Evolutionary conservation across 2,888 invertebrate species (phyloP).

Genomic region (Cheilosia vernalis): DNA sequence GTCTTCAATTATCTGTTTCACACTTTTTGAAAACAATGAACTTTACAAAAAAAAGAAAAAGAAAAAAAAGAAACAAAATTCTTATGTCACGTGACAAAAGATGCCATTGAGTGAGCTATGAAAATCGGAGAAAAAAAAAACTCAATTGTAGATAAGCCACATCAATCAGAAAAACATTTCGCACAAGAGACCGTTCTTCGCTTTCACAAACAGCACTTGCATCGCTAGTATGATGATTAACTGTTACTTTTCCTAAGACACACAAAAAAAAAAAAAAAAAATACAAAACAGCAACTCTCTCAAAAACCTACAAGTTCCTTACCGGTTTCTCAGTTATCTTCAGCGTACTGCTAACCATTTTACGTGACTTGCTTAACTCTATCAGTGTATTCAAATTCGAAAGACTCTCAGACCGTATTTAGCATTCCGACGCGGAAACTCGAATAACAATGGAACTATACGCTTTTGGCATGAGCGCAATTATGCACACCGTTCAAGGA

Average conservation of each 20-base stretch:
- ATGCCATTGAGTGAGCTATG: neutral
- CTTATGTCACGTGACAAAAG: too few species aligned
- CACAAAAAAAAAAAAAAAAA: neutral
- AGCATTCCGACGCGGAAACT: constrained; percentile 58
- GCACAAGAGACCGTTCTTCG: constrained; percentile 18
- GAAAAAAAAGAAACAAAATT: too few species aligned
- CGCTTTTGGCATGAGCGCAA: constrained; percentile 35
- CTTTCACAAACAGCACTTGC: constrained; percentile 42
- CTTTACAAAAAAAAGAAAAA: constrained; percentile 7
- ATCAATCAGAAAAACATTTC: neutral
- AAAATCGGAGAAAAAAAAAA: neutral
- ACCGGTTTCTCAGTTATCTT: constrained; percentile 78
- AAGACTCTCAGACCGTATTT: constrained; percentile 19
- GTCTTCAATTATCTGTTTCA: neutral
- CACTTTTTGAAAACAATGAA: constrained; percentile 11
- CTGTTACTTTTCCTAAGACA: neutral
- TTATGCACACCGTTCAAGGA: constrained; percentile 44
- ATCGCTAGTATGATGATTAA: neutral
- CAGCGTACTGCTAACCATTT: constrained; percentile 79
- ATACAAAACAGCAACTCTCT: constrained; percentile 31
- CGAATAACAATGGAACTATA: constrained; percentile 35
- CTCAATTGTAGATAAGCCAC: neutral
- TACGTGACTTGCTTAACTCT: constrained; percentile 35
- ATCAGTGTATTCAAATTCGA: constrained; percentile 7
- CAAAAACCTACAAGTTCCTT: constrained; percentile 59